Base-by-base conservation (phyloP, 2,888 invertebrate genomes). In the Charanyca ferruginea region DNA sequence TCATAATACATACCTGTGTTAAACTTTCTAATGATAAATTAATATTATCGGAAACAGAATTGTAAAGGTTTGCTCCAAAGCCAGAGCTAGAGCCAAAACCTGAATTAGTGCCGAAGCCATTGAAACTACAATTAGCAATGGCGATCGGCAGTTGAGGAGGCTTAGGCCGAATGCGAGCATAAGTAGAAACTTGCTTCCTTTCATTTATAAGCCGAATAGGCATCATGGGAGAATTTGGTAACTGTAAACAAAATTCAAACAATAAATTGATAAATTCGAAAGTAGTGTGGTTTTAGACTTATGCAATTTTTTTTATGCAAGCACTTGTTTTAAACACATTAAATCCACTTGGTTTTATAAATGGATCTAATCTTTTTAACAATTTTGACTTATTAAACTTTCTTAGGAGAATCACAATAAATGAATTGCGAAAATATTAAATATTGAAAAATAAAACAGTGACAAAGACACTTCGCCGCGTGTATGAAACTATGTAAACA, bases 1-100 rank as follows among this genome's bases (percentile, higher is more conserved):
- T 35, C 3, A 16, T 45, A 32, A 49, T 62, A 68, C 51, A 84
- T 87, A 94, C 96, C 93, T 95, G 95, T 45, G 95, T 95, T 71
- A 96, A 88, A 82, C 85, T 95, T 69, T 96, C 96, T 74, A 96
- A 66, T 23, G 95, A 95, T 49, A 96, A 87, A 85, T 95, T 95
- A 8, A 95, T 92, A 75, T 93, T 94, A 73, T 95, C 95, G 62
- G 79, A 18, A 49, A 49, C 28, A 23, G 3, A 78, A 28, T 66
- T 85, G 60, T 73, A 88, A 13, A 81, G 22, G 62, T 76, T 81
- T n/a, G 41, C 8, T 60, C 66, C 86, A 74, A 81, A 91, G 28
- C 93, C 92, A 0, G 35, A 9, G 35, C 9, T 49, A 16, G 4
- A 2, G 32, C 32, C 32, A 9, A 11, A 32, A 11, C 32, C 32